Conservation (phyloP, 2,888 invertebrate species). For the Campoplex capitator region DNA sequence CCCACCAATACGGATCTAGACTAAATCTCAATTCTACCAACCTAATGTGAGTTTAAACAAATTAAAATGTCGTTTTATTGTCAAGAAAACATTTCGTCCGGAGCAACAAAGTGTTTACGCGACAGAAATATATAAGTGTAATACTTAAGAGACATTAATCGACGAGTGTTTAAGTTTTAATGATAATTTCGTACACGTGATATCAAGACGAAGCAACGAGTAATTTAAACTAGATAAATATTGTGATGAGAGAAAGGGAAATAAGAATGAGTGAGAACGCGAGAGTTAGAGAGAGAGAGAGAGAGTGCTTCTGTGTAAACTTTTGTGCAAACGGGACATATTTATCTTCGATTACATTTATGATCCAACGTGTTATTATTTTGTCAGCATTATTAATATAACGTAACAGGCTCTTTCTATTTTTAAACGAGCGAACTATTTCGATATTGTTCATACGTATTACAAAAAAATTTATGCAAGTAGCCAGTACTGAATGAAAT, state of each 20-base stretch:
- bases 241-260: slow-evolving; percentile 20
- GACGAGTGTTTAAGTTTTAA: slow-evolving; percentile 32
- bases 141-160: slow-evolving; percentile 18
- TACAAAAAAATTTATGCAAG: neutral
- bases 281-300: neutral
- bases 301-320: neutral
- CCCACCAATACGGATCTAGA: neutral
- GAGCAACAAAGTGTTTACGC: slow-evolving; percentile 29
- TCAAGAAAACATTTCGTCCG: slow-evolving; percentile 54
- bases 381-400: neutral
- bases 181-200: slow-evolving; percentile 54
- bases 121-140: neutral
- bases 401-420: neutral
- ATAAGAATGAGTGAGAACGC: neutral
- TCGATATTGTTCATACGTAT: neutral
- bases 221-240: slow-evolving; percentile 25
- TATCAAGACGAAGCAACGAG: slow-evolving; percentile 45
- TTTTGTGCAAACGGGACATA: slow-evolving; percentile 20
- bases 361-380: neutral
- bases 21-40: slow-evolving; percentile 21
- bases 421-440: neutral
- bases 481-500: neutral
- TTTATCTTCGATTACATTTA: slow-evolving; percentile 22
- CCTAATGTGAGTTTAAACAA: neutral
- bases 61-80: slow-evolving; percentile 24